Base-by-base conservation (phyloP, 2,797 vertebrate species). In the Anguilla pacifica region DNA sequence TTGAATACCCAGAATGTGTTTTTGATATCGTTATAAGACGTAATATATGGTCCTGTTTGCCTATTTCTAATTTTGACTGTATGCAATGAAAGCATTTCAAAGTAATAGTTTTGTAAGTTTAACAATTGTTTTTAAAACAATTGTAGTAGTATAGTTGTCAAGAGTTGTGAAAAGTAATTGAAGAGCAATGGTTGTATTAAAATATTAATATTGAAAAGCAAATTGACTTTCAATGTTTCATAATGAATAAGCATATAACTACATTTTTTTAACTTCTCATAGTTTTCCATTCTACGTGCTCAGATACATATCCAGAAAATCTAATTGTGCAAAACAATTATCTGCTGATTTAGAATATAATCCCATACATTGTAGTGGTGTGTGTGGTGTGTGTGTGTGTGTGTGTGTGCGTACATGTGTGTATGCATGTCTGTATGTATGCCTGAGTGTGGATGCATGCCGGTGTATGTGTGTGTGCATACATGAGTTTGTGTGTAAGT, bases 301-400 rank as follows among this genome's bases (percentile, higher is more conserved):
- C 11, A 39, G 72, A 74, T 31, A 11, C 31, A 74, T 3, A 35
- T 35, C 72, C 72, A 74, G 28, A 72, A 74, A 74, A 35, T 39
- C 2, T 28, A 10, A 74, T 35, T 74, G 28, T 35, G 31, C 15
- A 35, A 3, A 39, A 28, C 72, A 74, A 17, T 39, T 15, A 9
- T 31, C 72, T 39, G 64, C 31, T 74, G 72, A 39, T 74, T 74
- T 74, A 28, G 72, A 13, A 70, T 28, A 28, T 70, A 9, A 70
- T 74, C 72, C 72, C 31, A 74, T 15, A 35, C 28, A 74, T 9
- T 74, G 11, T 6, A 79, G 28, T 81, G 85, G 70, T 86, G 28
- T 86, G 85, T 84, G 83, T 17, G n/a, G 46, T 53, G 49, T 51
- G 28, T 79, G 22, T 49, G 49, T 70, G 67, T 70, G 67, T 70